Conservation (phyloP, 2,113 vertebrate species). For the Anhinga rufa region DNA sequence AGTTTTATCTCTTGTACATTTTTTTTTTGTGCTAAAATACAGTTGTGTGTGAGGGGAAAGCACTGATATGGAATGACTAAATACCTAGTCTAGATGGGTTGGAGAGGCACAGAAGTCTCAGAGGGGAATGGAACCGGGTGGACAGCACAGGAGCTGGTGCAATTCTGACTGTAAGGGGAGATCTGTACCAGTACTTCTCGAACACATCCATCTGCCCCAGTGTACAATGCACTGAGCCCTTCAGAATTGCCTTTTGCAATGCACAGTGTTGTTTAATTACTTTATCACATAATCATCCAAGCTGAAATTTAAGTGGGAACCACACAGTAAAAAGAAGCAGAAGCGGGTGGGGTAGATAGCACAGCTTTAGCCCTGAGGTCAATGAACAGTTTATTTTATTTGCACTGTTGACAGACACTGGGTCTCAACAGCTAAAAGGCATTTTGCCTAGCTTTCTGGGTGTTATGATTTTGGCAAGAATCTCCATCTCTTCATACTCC, state of each 20-base stretch:
- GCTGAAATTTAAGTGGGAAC: neutral
- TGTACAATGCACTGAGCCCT: accelerated
- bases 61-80: neutral
- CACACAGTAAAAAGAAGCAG: neutral
- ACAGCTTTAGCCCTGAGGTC: neutral
- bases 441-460: neutral
- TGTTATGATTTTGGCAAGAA: neutral
- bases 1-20: neutral
- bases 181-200: neutral
- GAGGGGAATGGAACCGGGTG: neutral
- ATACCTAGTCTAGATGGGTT: neutral
- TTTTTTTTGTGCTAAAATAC: neutral
- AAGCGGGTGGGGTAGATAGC: neutral
- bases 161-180: neutral
- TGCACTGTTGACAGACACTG: neutral
- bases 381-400: neutral
- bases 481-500: neutral
- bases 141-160: neutral
- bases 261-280: neutral
- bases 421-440: neutral
- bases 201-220: neutral
- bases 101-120: neutral
- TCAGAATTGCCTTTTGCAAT: neutral
- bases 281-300: neutral
- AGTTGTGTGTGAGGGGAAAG: neutral